phyloP scores from a whole-genome alignment of 1,140 invertebrate species.

The Rhynchophorus ferrugineus region DNA sequence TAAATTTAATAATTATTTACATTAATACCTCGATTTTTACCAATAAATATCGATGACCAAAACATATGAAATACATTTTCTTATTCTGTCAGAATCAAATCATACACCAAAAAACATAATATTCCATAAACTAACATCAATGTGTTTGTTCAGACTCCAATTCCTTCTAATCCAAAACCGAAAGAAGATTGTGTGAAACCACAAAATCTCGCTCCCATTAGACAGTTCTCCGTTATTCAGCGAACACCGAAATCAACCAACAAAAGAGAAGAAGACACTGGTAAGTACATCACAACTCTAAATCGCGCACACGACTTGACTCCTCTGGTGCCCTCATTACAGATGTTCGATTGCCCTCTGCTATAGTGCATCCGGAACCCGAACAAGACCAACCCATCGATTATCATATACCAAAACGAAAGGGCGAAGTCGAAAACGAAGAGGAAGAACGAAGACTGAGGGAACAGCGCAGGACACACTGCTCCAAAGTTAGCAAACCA shows the following conservation, averaged over 20 bases:
- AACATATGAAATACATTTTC: no score
- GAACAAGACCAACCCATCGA: slow-evolving; percentile 80
- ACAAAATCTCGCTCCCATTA: slow-evolving; percentile 46
- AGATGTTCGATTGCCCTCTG: slow-evolving; percentile 44
- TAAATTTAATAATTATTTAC: no score
- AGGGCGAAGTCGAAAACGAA: slow-evolving; percentile 57
- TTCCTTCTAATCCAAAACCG: slow-evolving; percentile 49
- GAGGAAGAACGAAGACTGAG: slow-evolving; percentile 52
- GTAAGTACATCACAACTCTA: slow-evolving; percentile 3
- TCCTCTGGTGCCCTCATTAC: no score
- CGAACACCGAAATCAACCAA: slow-evolving; percentile 56
- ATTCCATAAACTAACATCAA: no score
- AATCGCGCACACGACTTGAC: no score
- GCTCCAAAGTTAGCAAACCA: slow-evolving; percentile 50
- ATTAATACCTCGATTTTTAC: no score
- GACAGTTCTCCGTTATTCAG: slow-evolving; percentile 68
- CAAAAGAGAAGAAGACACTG: slow-evolving; percentile 46
- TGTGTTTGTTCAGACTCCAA: slow-evolving; percentile 42
- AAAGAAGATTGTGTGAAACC: slow-evolving; percentile 45
- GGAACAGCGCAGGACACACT: slow-evolving; percentile 50
- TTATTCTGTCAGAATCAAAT: no score
- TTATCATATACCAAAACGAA: slow-evolving; percentile 75
- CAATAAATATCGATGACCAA: no score
- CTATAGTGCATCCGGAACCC: slow-evolving; percentile 45
- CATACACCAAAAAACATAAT: no score